Conservation (phyloP, 2,888 invertebrate genomes). For the Tetrapedia diversipes region DNA sequence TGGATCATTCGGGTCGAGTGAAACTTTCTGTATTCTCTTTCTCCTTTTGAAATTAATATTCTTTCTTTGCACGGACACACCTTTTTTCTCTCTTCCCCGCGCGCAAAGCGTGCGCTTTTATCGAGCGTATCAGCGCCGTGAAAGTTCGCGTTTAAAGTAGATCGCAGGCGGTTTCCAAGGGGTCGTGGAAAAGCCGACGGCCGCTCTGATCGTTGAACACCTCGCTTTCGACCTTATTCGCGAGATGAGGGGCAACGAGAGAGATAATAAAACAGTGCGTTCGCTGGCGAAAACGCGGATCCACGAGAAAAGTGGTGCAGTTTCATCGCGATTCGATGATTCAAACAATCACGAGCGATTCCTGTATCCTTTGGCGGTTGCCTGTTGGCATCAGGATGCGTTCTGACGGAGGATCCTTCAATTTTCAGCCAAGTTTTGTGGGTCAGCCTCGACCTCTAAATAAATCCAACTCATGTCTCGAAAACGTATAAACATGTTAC, state of each 20-base stretch:
- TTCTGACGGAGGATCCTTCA: background rate
- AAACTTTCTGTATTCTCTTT: slow-evolving; percentile 33
- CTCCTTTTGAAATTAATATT: slow-evolving; percentile 49
- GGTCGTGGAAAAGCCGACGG: slow-evolving; percentile 50
- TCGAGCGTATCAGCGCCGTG: slow-evolving; percentile 51
- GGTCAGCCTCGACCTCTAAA: too few relatives aligned
- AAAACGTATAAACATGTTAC: too few relatives aligned
- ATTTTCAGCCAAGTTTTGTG: too few relatives aligned
- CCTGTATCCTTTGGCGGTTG: background rate
- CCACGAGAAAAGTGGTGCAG: background rate
- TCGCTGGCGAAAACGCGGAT: too few relatives aligned
- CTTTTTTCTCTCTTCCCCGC: slow-evolving; percentile 21
- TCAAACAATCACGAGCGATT: background rate
- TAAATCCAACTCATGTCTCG: too few relatives aligned
- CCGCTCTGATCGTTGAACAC: slow-evolving; percentile 13
- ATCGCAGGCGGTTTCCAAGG: slow-evolving; percentile 46
- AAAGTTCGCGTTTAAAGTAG: slow-evolving; percentile 60
- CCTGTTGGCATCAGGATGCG: background rate
- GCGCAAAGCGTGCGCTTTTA: slow-evolving; percentile 38
- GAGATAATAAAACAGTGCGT: background rate
- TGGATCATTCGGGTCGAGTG: slow-evolving; percentile 18
- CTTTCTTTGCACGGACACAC: slow-evolving; percentile 47
- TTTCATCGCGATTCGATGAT: too few relatives aligned
- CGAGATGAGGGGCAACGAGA: background rate
- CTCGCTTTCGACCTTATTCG: slow-evolving; percentile 38